Evolutionary conservation across 2,797 vertebrate species (phyloP).

Genomic region (Argya squamiceps): DNA sequence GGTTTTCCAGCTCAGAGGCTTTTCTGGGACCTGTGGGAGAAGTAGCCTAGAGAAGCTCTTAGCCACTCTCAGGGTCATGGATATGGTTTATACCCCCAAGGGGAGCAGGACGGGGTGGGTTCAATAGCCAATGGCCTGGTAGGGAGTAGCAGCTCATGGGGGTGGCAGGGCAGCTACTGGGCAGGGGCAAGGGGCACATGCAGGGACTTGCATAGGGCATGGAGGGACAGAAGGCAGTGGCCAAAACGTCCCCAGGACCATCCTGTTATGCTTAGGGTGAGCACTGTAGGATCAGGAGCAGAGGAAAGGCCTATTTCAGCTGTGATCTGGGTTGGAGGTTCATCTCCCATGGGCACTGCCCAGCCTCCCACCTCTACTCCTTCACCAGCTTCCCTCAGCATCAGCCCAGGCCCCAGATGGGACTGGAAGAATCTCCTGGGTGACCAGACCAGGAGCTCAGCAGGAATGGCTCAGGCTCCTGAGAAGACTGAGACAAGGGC

Average conservation of each 20-base stretch:
- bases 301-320: not conserved
- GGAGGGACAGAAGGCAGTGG: not conserved
- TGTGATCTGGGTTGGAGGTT: rapidly evolving
- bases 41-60: not conserved
- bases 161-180: not conserved
- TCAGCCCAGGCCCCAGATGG: not conserved
- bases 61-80: not conserved
- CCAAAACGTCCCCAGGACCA: not conserved
- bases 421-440: not conserved
- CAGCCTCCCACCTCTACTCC: not conserved
- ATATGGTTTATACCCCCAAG: slow-evolving; percentile 18
- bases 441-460: not conserved
- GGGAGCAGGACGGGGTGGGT: not conserved
- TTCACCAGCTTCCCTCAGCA: not conserved
- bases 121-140: not conserved
- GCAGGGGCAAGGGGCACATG: rapidly evolving
- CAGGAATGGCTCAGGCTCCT: not conserved
- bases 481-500: not conserved
- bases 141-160: not conserved
- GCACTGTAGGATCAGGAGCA: not conserved
- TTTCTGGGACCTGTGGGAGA: not conserved
- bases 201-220: not conserved
- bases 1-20: not conserved
- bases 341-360: not conserved
- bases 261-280: not conserved